These are phyloP conservation scores for Huso huso DNA, from an alignment of 2,797 vertebrate genomes.

Conservation along the genomic window DNA sequence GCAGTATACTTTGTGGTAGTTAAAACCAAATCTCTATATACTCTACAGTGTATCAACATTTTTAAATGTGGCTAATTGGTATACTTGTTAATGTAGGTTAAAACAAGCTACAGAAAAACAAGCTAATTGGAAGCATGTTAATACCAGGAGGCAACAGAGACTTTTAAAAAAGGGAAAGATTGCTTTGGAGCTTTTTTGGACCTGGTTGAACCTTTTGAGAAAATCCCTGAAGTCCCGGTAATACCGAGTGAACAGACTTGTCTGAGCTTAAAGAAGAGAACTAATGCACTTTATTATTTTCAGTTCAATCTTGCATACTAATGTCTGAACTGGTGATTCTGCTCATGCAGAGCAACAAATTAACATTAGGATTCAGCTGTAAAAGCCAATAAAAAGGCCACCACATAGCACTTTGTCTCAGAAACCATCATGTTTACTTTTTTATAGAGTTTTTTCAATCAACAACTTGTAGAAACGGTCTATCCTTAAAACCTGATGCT, in stretches of 20 bases:
- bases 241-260: neutral
- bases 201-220: neutral
- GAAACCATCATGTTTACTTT: too few species aligned
- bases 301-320: neutral
- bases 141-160: conserved; percentile 8
- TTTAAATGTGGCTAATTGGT: too few species aligned
- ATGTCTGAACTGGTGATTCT: neutral
- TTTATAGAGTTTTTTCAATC: too few species aligned
- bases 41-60: too few species aligned
- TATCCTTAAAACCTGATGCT: too few species aligned
- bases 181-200: neutral
- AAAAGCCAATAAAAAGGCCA: neutral
- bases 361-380: neutral
- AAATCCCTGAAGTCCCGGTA: neutral
- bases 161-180: neutral
- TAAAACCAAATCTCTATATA: too few species aligned
- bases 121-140: too few species aligned
- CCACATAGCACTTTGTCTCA: too few species aligned
- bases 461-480: too few species aligned
- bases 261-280: neutral
- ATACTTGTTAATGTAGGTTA: too few species aligned
- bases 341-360: neutral
- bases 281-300: neutral
- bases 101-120: too few species aligned
- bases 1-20: too few species aligned